Conservation (phyloP, 2,113 vertebrate genomes). For the Leptosomus discolor region DNA sequence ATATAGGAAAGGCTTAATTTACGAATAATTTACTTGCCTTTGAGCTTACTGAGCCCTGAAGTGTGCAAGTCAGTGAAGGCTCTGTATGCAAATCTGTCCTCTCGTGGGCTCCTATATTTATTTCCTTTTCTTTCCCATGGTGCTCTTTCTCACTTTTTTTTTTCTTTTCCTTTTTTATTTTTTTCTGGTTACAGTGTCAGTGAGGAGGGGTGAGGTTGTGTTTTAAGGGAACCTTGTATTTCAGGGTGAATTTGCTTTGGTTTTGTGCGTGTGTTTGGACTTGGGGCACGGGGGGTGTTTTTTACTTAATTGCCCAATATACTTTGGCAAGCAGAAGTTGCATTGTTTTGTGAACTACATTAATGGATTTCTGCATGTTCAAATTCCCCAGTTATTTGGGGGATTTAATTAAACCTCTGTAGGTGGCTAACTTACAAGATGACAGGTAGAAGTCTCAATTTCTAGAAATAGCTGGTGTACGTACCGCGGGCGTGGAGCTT, state of each 20-base stretch:
- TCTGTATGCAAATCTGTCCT: background rate
- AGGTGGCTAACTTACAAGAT: background rate
- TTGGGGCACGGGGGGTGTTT: fast-evolving
- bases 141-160: background rate
- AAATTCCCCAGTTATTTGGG: background rate
- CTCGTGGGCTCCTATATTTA: background rate
- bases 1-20: background rate
- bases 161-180: background rate
- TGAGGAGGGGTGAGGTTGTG: background rate
- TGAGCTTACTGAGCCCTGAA: background rate
- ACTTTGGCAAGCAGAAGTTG: slow-evolving; percentile 9
- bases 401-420: background rate
- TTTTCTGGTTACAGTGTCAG: background rate
- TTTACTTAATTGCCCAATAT: background rate
- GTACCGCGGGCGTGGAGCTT: fast-evolving
- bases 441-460: background rate
- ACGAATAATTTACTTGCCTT: background rate
- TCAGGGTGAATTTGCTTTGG: background rate
- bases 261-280: background rate
- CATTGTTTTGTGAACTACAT: background rate
- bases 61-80: background rate
- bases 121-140: background rate
- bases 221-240: background rate
- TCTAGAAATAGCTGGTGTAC: background rate
- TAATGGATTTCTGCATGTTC: background rate